These are phyloP conservation scores for Amiota minor DNA, from an alignment of 2,888 invertebrate genomes.

Conservation along the genomic window DNA sequence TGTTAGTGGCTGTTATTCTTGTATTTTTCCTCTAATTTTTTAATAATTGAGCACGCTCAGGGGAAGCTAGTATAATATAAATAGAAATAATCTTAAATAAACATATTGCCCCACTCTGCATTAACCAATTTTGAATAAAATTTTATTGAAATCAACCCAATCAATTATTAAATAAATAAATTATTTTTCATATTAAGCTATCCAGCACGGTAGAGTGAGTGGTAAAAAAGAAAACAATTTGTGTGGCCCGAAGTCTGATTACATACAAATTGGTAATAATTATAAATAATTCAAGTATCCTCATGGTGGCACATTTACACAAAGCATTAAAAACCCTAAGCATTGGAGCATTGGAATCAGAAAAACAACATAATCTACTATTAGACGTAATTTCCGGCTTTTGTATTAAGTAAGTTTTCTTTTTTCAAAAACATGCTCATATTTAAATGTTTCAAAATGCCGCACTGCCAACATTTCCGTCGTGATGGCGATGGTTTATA, in stretches of 20 bases:
- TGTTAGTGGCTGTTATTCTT: too few relatives aligned
- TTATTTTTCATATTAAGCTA: too few relatives aligned
- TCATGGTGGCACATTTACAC: neutral
- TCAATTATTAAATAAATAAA: too few relatives aligned
- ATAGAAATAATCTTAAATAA: too few relatives aligned
- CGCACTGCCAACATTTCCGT: slow-evolving; percentile 42
- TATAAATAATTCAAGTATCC: slow-evolving; percentile 56
- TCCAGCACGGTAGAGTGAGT: too few relatives aligned
- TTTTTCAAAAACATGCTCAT: slow-evolving; percentile 14
- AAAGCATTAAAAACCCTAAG: neutral
- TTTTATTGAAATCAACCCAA: too few relatives aligned
- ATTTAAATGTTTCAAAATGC: slow-evolving; percentile 47
- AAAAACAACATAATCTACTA: slow-evolving; percentile 16
- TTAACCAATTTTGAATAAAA: too few relatives aligned
- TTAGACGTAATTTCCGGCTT: slow-evolving; percentile 14
- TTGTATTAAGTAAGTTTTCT: neutral
- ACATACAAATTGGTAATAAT: slow-evolving; percentile 64
- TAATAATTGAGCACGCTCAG: too few relatives aligned
- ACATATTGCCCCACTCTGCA: too few relatives aligned
- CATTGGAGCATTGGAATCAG: neutral
- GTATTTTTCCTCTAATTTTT: too few relatives aligned
- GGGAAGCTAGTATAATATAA: too few relatives aligned
- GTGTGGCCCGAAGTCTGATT: slow-evolving; percentile 53
- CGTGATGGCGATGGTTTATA: neutral
- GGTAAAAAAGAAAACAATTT: too few relatives aligned